These are phyloP conservation scores for Leucoraja erinaceus DNA, from an alignment of 2,113 vertebrate species.

Conservation along the genomic window DNA sequence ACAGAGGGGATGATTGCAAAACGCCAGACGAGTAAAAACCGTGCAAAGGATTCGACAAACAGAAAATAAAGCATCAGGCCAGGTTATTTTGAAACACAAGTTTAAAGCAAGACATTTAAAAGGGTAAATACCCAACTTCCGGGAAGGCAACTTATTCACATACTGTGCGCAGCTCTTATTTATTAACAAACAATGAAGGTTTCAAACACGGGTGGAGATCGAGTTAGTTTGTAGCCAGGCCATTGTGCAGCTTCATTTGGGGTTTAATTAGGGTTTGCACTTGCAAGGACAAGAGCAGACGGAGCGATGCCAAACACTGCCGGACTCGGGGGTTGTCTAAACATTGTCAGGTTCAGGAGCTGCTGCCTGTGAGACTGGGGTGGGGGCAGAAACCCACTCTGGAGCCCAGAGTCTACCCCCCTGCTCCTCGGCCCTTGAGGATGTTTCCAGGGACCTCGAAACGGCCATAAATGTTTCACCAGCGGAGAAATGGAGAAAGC, in stretches of 20 bases:
- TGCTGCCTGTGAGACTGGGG: not conserved
- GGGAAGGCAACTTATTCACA: conserved; percentile 24
- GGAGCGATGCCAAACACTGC: not conserved
- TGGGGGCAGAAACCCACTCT: not conserved
- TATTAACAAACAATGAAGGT: not conserved
- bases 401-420: not conserved
- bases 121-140: conserved; percentile 30
- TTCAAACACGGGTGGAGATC: not conserved
- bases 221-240: not conserved
- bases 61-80: not conserved
- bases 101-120: conserved; percentile 33
- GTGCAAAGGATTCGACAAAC: not conserved
- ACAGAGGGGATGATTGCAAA: not conserved
- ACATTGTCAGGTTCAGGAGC: conserved; percentile 1
- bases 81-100: conserved; percentile 1
- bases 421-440: not conserved
- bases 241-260: not conserved
- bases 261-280: not conserved
- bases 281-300: not conserved
- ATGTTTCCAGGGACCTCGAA: not conserved
- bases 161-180: not conserved
- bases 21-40: not conserved
- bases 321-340: not conserved
- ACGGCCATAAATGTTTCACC: not conserved
- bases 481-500: not conserved